phyloP scores from a whole-genome alignment of 2,113 vertebrate genomes.

The Callithrix jacchus region DNA sequence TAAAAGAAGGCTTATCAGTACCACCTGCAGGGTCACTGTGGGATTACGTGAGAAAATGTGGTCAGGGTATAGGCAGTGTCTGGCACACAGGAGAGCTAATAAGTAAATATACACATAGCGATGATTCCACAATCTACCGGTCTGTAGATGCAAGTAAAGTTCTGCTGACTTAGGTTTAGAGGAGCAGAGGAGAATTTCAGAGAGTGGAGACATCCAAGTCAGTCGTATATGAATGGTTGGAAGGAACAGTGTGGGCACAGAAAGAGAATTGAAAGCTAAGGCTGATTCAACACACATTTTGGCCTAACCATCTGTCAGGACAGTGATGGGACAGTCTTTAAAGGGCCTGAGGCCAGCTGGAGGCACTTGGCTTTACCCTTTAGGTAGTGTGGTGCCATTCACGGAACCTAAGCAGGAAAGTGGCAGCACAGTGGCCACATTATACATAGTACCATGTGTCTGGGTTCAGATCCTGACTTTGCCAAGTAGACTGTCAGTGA shows the following conservation, averaged over 20 bases:
- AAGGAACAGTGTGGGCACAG: neutral
- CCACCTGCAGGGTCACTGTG: fast-evolving
- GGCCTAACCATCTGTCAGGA: neutral
- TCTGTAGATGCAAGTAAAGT: no score
- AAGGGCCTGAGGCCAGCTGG: neutral
- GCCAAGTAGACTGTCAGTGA: neutral
- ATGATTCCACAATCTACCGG: neutral
- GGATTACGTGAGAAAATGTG: neutral
- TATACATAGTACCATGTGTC: neutral
- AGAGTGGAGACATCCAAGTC: neutral
- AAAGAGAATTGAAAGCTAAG: neutral
- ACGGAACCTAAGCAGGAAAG: neutral
- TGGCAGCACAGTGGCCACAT: fast-evolving
- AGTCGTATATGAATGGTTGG: neutral
- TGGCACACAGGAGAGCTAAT: fast-evolving
- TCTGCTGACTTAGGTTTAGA: neutral
- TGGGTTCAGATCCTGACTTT: neutral
- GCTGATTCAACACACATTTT: neutral
- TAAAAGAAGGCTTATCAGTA: neutral
- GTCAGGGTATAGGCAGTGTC: fast-evolving
- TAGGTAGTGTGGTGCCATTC: fast-evolving
- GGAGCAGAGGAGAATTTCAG: neutral
- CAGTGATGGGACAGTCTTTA: neutral
- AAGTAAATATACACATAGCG: fast-evolving
- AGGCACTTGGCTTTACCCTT: neutral